Evolutionary conservation across 2,888 invertebrate genomes (phyloP).

Genomic region (Sisyra terminalis): DNA sequence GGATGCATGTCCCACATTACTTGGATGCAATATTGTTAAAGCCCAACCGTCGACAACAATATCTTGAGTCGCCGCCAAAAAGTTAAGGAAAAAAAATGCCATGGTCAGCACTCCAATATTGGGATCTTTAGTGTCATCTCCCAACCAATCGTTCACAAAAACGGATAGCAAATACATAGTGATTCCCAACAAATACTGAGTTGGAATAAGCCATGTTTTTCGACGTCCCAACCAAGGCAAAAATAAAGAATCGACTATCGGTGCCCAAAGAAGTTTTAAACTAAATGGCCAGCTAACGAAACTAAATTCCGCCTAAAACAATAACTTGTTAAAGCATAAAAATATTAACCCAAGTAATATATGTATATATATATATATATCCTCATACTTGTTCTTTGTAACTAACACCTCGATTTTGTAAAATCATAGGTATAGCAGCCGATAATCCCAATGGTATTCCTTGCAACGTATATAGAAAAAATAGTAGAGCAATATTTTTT

Average conservation of each 20-base stretch:
- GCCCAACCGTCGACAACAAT: slow-evolving; percentile 99
- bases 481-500: slow-evolving; percentile 66
- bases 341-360: no score
- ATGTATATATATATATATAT: no score
- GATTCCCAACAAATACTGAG: slow-evolving; percentile 77
- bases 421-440: slow-evolving; percentile 86
- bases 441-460: slow-evolving; percentile 91
- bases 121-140: slow-evolving; percentile 39
- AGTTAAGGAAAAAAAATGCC: slow-evolving; percentile 82
- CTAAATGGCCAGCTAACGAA: slow-evolving; percentile 87
- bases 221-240: slow-evolving; percentile 71
- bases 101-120: slow-evolving; percentile 64
- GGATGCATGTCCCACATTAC: slow-evolving; percentile 95
- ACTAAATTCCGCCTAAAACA: slow-evolving; percentile 71
- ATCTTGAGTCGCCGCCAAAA: slow-evolving; percentile 97
- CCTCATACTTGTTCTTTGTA: slow-evolving; percentile 72
- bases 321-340: slow-evolving; percentile 1
- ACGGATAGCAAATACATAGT: slow-evolving; percentile 80
- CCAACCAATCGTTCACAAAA: slow-evolving; percentile 61
- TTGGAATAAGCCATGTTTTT: slow-evolving; percentile 91
- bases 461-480: slow-evolving; percentile 87
- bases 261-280: slow-evolving; percentile 94
- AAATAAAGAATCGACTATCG: slow-evolving; percentile 89
- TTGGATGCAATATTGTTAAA: slow-evolving; percentile 90
- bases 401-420: slow-evolving; percentile 82